Conservation (phyloP, 2,888 invertebrate genomes). For the Hipparchia semele region DNA sequence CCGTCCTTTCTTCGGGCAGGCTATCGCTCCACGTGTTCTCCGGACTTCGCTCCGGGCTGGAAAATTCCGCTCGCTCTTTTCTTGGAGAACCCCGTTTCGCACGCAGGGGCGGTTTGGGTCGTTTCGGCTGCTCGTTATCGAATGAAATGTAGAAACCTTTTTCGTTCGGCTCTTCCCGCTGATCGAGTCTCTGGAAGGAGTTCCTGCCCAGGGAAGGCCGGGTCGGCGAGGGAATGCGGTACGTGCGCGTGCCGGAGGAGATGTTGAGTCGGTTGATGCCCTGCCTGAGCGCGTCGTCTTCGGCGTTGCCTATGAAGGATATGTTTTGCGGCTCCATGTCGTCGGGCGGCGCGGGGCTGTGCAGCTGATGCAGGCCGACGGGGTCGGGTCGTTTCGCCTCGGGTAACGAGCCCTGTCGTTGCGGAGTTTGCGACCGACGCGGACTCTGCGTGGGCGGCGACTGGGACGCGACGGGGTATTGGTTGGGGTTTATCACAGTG, state of each 20-base stretch:
- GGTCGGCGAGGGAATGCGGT: slow-evolving; percentile 95
- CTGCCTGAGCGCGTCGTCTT: slow-evolving; percentile 82
- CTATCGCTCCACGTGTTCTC: slow-evolving; percentile 58
- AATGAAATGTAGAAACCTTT: slow-evolving; percentile 97
- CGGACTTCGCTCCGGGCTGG: slow-evolving; percentile 64
- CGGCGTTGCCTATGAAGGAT: slow-evolving; percentile 92
- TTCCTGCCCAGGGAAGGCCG: slow-evolving; percentile 87
- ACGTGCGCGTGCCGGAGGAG: slow-evolving; percentile 93
- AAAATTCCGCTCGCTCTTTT: slow-evolving; percentile 82
- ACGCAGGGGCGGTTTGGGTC: slow-evolving; percentile 94
- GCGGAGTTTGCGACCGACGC: slow-evolving; percentile 82
- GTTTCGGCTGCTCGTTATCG: slow-evolving; percentile 93
- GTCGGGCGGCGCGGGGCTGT: slow-evolving; percentile 85
- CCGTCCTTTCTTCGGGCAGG: slow-evolving; percentile 50
- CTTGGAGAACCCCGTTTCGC: slow-evolving; percentile 89
- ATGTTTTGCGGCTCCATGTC: slow-evolving; percentile 97
- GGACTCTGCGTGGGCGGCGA: slow-evolving; percentile 85
- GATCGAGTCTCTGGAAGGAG: slow-evolving; percentile 85
- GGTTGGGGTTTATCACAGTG: slow-evolving; percentile 82
- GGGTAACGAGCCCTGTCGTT: slow-evolving; percentile 81
- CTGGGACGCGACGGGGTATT: slow-evolving; percentile 73
- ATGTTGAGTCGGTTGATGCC: slow-evolving; percentile 91
- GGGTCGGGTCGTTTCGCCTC: slow-evolving; percentile 47
- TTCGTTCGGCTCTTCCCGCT: slow-evolving; percentile 79
- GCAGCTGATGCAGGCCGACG: slow-evolving; percentile 80